These are phyloP conservation scores for Cochlearius cochlearius DNA, from an alignment of 2,113 vertebrate genomes.

Conservation along the genomic window DNA sequence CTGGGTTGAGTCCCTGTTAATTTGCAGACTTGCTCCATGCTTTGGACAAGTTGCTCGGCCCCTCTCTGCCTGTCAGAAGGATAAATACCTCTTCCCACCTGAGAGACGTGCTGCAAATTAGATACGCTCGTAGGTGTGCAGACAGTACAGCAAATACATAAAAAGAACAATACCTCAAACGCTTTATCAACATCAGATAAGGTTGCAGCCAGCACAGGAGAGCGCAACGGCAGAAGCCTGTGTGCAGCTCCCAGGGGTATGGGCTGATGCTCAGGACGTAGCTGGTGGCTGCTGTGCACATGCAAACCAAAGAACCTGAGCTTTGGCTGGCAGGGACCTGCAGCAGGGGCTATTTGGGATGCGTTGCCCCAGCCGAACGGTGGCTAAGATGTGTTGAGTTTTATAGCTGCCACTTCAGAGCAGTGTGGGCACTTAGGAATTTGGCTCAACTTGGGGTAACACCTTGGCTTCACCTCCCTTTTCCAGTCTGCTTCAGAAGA, in stretches of 20 bases:
- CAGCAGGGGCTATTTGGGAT: not conserved
- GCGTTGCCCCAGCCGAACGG: fast-evolving
- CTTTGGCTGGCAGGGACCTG: not conserved
- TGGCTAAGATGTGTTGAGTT: not conserved
- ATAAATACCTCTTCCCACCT: slow-evolving; percentile 6
- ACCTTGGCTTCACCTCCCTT: not conserved
- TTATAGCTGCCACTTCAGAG: not conserved
- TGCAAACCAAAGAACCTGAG: not conserved
- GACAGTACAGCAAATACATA: not conserved
- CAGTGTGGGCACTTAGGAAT: not conserved
- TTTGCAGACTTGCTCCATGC: not conserved
- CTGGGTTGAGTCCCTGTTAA: not conserved
- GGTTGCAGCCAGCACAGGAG: not conserved
- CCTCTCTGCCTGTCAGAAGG: slow-evolving; percentile 1
- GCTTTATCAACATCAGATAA: not conserved
- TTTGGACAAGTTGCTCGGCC: not conserved
- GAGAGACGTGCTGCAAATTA: slow-evolving; percentile 7
- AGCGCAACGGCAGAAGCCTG: not conserved
- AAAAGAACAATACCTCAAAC: not conserved
- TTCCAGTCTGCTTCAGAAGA: not conserved
- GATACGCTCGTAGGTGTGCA: not conserved
- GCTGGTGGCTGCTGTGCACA: not conserved
- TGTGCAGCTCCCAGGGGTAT: not conserved
- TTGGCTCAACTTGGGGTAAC: not conserved
- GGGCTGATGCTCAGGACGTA: fast-evolving